Percentiles rank a stretch among this genome's conserved stretches.
These are phyloP conservation scores for Sebastiscus tertius DNA, from an alignment of 2,797 vertebrate genomes.

Conservation along the genomic window DNA sequence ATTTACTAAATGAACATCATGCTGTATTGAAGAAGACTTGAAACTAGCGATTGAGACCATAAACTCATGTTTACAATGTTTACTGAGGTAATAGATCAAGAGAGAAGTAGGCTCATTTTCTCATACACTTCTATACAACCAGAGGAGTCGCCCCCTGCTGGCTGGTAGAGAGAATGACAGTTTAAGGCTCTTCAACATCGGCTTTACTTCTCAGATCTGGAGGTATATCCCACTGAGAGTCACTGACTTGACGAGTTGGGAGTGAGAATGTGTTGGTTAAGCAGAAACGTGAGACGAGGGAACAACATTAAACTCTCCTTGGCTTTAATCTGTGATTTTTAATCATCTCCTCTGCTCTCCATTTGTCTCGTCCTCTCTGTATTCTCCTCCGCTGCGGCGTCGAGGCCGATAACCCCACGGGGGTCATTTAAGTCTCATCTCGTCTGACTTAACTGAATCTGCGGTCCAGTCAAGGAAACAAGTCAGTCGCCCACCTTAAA, in stretches of 20 bases:
- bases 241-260: not conserved
- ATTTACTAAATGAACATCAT: too few relatives aligned
- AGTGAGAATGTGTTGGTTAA: not conserved
- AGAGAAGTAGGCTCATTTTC: too few relatives aligned
- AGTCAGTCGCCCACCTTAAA: conserved; percentile 34
- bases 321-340: not conserved
- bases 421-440: conserved; percentile 45
- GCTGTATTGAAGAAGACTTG: too few relatives aligned
- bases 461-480: conserved; percentile 39
- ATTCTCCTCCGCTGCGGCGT: not conserved
- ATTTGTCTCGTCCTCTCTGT: conserved; percentile 29
- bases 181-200: too few relatives aligned
- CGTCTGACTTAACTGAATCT: conserved; percentile 42
- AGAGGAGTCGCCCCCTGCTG: too few relatives aligned
- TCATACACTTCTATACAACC: too few relatives aligned
- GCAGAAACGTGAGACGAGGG: not conserved
- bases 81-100: too few relatives aligned
- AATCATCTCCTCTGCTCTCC: not conserved
- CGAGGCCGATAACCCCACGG: conserved; percentile 5
- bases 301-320: not conserved
- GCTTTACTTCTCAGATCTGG: too few relatives aligned
- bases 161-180: rapidly evolving
- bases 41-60: too few relatives aligned
- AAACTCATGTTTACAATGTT: too few relatives aligned
- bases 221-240: not conserved